These are phyloP conservation scores for Tyria jacobaeae DNA, from an alignment of 2,888 invertebrate species.

Conservation along the genomic window DNA sequence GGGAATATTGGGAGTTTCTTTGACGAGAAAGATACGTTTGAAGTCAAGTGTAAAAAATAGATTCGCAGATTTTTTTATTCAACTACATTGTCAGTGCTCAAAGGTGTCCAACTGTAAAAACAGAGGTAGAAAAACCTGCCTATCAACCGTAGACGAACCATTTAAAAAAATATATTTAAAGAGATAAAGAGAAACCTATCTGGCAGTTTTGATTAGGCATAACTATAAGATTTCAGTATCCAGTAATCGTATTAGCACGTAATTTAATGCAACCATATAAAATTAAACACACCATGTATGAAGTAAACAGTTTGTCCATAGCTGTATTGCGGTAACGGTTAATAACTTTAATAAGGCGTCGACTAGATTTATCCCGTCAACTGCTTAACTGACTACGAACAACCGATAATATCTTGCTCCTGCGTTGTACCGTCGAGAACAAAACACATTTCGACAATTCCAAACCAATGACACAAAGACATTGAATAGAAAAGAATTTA, in stretches of 20 bases:
- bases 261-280: neutral
- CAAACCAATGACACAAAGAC: constrained; percentile 68
- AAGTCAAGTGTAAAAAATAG: too few species aligned
- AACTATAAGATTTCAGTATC: neutral
- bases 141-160: too few species aligned
- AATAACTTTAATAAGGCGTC: constrained; percentile 56
- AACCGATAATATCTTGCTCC: constrained; percentile 54
- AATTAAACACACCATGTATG: neutral
- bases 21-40: too few species aligned
- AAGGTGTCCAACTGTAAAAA: too few species aligned
- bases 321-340: constrained; percentile 46
- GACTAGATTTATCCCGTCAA: constrained; percentile 58
- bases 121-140: too few species aligned
- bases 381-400: constrained; percentile 51
- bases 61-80: too few species aligned
- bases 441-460: constrained; percentile 54
- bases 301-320: constrained; percentile 3
- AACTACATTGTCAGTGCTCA: too few species aligned
- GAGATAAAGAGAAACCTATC: too few species aligned
- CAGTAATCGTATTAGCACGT: neutral
- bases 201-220: neutral
- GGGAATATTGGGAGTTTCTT: too few species aligned
- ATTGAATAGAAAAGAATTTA: constrained; percentile 77
- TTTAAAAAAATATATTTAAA: too few species aligned
- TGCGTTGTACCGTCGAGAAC: constrained; percentile 59